phyloP scores from a whole-genome alignment of 1,140 invertebrate species.

The Homarus americanus region DNA sequence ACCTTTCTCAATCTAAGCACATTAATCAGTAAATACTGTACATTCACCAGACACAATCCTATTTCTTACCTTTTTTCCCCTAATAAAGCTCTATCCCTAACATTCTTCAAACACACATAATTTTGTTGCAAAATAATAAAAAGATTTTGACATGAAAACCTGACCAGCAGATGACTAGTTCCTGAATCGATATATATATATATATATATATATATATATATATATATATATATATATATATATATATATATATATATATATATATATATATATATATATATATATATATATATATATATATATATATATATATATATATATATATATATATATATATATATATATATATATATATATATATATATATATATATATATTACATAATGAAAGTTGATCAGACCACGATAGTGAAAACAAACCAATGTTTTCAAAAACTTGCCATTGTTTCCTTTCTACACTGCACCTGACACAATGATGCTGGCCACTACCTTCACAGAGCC shows the following conservation, averaged over 20 bases:
- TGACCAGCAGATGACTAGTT: conserved; percentile 62
- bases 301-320: not conserved
- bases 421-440: conserved; percentile 1
- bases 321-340: not conserved
- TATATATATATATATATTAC: not conserved
- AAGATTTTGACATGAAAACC: conserved; percentile 48
- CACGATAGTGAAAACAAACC: not conserved
- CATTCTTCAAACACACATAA: conserved; percentile 1
- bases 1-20: not conserved
- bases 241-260: not conserved
- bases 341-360: not conserved
- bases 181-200: conserved; percentile 4
- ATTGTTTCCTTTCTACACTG: conserved; percentile 23
- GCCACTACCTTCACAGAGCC: conserved; percentile 25
- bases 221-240: not conserved
- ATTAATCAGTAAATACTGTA: conserved; percentile 1
- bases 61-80: not conserved
- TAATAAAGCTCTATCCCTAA: not conserved
- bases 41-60: not conserved
- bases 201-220: not conserved
- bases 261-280: not conserved
- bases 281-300: not conserved
- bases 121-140: not conserved
- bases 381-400: not conserved
- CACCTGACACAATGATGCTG: conserved; percentile 17